Evolutionary conservation across 2,888 invertebrate genomes (phyloP).

Genomic region (Athrips mouffetella): DNA sequence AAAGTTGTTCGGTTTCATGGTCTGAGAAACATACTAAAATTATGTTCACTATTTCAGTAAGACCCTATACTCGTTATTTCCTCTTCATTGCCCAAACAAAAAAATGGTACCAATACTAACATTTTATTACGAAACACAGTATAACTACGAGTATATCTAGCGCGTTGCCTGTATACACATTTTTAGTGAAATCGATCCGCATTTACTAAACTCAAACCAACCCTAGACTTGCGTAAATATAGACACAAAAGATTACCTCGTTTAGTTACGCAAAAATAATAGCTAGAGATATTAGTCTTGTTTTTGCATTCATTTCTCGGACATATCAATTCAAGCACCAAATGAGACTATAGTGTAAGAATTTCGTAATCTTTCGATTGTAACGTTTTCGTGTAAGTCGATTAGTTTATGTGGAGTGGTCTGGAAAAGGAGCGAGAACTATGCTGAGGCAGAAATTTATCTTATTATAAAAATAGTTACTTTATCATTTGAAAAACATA

Average conservation of each 20-base stretch:
- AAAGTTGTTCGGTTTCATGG: too few relatives aligned
- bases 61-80: too few relatives aligned
- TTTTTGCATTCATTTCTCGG: slow-evolving; percentile 70
- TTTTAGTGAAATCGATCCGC: background rate
- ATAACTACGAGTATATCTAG: too few relatives aligned
- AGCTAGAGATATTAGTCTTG: slow-evolving; percentile 67
- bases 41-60: too few relatives aligned
- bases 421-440: background rate
- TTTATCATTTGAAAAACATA: background rate
- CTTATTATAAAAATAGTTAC: background rate
- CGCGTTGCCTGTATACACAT: too few relatives aligned
- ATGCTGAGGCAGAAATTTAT: background rate
- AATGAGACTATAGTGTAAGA: slow-evolving; percentile 73
- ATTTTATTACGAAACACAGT: too few relatives aligned
- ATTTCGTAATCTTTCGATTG: slow-evolving; percentile 57
- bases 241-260: slow-evolving; percentile 75
- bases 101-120: too few relatives aligned
- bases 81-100: too few relatives aligned
- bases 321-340: slow-evolving; percentile 78
- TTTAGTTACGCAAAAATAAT: slow-evolving; percentile 68
- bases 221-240: slow-evolving; percentile 41
- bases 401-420: slow-evolving; percentile 8
- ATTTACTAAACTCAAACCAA: background rate
- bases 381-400: slow-evolving; percentile 48
- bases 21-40: too few relatives aligned